These are phyloP conservation scores for Agriopis leucophaearia DNA, from an alignment of 2,888 invertebrate genomes.

Conservation along the genomic window DNA sequence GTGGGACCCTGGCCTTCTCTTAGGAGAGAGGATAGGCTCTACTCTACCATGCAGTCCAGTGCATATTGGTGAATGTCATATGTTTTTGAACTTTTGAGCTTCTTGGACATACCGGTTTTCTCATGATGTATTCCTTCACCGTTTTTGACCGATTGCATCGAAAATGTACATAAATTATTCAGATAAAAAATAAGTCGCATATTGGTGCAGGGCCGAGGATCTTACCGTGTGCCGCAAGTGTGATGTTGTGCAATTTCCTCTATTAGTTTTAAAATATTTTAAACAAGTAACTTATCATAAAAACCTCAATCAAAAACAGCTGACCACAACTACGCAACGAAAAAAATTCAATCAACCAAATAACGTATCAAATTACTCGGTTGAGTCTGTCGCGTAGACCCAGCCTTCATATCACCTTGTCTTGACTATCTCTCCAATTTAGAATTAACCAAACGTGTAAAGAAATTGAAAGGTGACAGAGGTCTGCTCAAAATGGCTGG, in stretches of 20 bases:
- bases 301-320: conserved; percentile 33
- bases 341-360: conserved; percentile 30
- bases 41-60: no score
- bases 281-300: conserved; percentile 10
- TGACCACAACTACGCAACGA: conserved; percentile 40
- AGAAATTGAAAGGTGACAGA: conserved; percentile 24
- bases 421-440: conserved; percentile 29
- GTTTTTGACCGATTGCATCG: no score
- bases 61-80: no score
- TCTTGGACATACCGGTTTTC: no score
- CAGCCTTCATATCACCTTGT: conserved; percentile 48
- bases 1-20: no score
- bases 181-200: no score
- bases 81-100: no score
- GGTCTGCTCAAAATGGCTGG: conserved; percentile 34
- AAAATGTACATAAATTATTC: no score
- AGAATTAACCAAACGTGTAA: conserved; percentile 31
- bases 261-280: neutral
- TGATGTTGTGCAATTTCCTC: conserved; percentile 9
- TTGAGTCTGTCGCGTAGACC: conserved; percentile 34
- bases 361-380: conserved; percentile 41
- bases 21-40: no score
- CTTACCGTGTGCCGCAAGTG: no score
- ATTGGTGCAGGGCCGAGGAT: no score
- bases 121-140: no score